Base-by-base conservation (phyloP, 1,140 invertebrate species). In the Rhysida immarginata region DNA sequence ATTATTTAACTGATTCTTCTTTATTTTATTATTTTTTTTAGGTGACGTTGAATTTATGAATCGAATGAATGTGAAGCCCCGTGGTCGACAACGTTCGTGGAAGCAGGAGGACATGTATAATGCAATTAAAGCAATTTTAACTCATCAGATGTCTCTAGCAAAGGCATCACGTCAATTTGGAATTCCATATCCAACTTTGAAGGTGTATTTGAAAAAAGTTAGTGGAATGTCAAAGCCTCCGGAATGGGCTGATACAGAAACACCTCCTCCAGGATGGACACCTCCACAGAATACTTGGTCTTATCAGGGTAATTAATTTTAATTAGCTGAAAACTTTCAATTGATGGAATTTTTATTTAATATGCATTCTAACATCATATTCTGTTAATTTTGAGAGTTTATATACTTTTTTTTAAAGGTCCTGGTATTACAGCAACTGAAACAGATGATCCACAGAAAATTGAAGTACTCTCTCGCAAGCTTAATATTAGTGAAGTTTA, bases 101-200 rank as follows among this genome's bases (percentile, higher is more conserved):
- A 73, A 87, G 42, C 87, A 87, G 1, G 88, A 92, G 71, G 91
- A 87, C 55, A 93, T 93, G 88, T 87, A 87, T 56, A 87, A 90
- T 66, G 88, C 88, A 58, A 91, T 93, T 62, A 87, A 90, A 70
- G 87, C 85, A 63, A 87, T 92, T 24, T 75, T 91, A 46, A 90
- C 88, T 63, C 86, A 91, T 68, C 87, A 87, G n/a, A 72, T 90
- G 27, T 88, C 85, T 2, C 70, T 91, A 51, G 88, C 85, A 5
- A 87, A 93, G 68, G 87, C 87, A 1, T 87, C 87, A 20, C 78
- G 87, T 62, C 91, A 90, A 72, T 91, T 86, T 74, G 88, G 91
- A 76, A 93, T 93, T 67, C 88, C 88, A 18, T 92, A 93, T 72
- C 88, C 88, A 55, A 93, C 88, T 1, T 91, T 93, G 65, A 87